These are phyloP conservation scores for Okamejei kenojei DNA, from an alignment of 2,797 vertebrate genomes.

Conservation along the genomic window DNA sequence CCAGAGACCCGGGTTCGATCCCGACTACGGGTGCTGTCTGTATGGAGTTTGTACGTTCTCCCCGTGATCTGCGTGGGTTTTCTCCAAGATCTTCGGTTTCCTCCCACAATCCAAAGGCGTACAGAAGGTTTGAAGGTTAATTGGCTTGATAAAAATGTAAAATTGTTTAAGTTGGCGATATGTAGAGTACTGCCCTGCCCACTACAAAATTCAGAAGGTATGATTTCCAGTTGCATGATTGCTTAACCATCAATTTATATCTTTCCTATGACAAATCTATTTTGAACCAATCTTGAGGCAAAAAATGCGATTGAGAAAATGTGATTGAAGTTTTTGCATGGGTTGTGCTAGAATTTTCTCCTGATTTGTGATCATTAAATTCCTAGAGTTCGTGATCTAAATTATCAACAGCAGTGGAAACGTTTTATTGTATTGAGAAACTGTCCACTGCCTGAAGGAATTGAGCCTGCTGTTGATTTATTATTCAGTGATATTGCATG, in stretches of 20 bases:
- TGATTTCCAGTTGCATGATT: background rate
- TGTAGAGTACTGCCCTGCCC: too few relatives aligned
- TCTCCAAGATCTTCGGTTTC: too few relatives aligned
- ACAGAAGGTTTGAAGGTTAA: too few relatives aligned
- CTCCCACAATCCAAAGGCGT: too few relatives aligned
- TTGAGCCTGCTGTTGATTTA: background rate
- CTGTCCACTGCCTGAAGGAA: background rate
- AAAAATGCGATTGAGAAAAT: background rate
- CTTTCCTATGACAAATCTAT: background rate
- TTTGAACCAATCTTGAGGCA: background rate
- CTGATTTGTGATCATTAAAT: background rate
- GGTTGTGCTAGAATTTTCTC: background rate
- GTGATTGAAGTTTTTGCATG: background rate
- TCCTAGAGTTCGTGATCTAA: background rate
- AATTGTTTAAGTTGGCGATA: too few relatives aligned
- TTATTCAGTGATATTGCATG: background rate
- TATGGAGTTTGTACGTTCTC: too few relatives aligned
- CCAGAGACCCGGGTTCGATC: too few relatives aligned
- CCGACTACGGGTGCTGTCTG: too few relatives aligned
- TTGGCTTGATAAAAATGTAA: too few relatives aligned
- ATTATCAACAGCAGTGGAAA: conserved; percentile 12
- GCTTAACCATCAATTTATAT: background rate
- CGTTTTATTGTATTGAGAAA: background rate
- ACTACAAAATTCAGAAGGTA: too few relatives aligned
- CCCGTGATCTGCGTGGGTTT: too few relatives aligned